Conservation (phyloP, 2,888 invertebrate species). For the Lepidocyrtoides sp. region DNA sequence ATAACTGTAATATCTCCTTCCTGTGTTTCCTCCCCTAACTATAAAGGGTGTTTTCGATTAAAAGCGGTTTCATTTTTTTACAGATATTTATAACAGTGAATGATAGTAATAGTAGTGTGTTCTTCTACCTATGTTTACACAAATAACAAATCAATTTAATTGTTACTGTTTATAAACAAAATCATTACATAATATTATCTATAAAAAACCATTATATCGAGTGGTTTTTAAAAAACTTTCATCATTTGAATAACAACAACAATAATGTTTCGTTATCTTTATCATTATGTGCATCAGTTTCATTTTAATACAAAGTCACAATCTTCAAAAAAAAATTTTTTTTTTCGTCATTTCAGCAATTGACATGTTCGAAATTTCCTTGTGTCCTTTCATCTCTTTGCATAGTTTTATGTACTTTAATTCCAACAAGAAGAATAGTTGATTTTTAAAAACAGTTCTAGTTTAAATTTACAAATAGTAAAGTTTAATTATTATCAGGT, state of each 20-base stretch:
- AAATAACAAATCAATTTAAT: constrained; percentile 12
- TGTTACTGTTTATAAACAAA: constrained; percentile 21
- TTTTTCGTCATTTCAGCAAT: constrained; percentile 18
- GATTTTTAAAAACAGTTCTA: not conserved
- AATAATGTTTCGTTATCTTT: too few relatives aligned
- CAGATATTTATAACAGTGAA: constrained; percentile 37
- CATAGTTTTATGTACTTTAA: not conserved
- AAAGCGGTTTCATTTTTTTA: constrained; percentile 34
- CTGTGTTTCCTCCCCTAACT: not conserved
- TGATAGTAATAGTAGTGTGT: constrained; percentile 5
- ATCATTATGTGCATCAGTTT: not conserved
- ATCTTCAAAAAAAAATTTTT: constrained; percentile 25
- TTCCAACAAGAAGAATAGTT: not conserved
- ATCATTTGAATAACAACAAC: constrained; percentile 27
- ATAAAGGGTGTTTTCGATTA: constrained; percentile 26
- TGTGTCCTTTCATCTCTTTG: not conserved
- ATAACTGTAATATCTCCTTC: constrained; percentile 37
- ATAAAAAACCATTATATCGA: not conserved
- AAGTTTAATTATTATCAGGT: constrained; percentile 54
- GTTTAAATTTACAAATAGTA: not conserved
- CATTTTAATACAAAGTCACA: not conserved
- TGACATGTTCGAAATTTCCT: not conserved
- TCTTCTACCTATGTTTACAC: not conserved
- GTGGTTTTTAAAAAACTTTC: constrained; percentile 5
- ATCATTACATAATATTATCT: not conserved